Evolutionary conservation across 2,888 invertebrate genomes (phyloP).

Genomic region (Norana najaformis): DNA sequence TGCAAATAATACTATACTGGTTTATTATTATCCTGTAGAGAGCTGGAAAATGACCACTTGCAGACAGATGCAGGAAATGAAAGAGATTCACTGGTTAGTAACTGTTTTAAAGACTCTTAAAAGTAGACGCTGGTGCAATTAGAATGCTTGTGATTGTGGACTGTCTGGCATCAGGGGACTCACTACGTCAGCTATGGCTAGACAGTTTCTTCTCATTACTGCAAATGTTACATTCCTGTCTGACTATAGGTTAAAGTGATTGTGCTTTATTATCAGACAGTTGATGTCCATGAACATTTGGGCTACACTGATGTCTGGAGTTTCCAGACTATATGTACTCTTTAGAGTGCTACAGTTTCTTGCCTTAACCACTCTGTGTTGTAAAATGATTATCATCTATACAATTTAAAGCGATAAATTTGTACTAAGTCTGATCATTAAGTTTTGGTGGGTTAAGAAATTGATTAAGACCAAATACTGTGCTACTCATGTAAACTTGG

Average conservation of each 20-base stretch:
- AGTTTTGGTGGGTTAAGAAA: no score
- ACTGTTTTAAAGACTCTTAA: background rate
- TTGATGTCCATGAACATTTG: no score
- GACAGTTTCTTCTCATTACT: background rate
- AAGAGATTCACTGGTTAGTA: background rate
- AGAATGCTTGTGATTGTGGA: background rate
- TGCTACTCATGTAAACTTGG: no score
- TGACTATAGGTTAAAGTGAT: background rate
- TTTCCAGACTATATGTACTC: no score
- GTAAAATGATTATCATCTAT: no score
- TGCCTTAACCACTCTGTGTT: no score
- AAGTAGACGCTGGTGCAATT: background rate
- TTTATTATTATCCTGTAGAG: conserved; percentile 1
- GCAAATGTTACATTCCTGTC: background rate
- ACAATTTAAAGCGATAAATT: no score
- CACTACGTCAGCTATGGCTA: background rate
- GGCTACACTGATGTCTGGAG: no score
- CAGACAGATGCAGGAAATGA: background rate
- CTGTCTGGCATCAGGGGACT: background rate
- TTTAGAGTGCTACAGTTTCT: background rate
- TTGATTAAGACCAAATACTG: no score
- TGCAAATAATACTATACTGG: no score
- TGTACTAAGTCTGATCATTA: no score
- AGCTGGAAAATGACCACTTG: conserved; percentile 14
- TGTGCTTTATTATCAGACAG: background rate